Percentiles rank a stretch among this genome's conserved stretches.
phyloP scores from a whole-genome alignment of 2,113 vertebrate genomes.

The Athene noctua region DNA sequence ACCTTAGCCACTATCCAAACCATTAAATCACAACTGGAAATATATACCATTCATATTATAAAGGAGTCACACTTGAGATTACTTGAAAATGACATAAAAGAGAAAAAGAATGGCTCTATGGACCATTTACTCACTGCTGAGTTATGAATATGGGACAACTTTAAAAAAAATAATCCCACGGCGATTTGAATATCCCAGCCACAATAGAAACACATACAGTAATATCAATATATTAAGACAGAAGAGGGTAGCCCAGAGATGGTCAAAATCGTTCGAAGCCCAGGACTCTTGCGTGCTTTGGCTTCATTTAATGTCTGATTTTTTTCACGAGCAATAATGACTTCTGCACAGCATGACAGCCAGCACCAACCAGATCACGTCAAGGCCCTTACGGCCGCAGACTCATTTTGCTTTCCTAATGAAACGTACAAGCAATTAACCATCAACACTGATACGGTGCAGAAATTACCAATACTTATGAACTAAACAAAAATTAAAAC shows the following conservation, averaged over 20 bases:
- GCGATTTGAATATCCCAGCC: not conserved
- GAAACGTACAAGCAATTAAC: constrained; percentile 5
- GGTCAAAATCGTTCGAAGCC: not conserved
- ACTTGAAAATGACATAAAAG: constrained; percentile 5
- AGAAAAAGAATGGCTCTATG: not conserved
- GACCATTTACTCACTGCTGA: not conserved
- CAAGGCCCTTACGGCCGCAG: not conserved
- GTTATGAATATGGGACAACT: not conserved
- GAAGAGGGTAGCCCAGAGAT: not conserved
- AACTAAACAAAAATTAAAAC: constrained; percentile 4
- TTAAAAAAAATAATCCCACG: not conserved
- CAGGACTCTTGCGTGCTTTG: not conserved
- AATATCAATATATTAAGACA: not conserved
- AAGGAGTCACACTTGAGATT: constrained; percentile 47
- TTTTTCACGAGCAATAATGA: not conserved
- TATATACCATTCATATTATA: constrained; percentile 27
- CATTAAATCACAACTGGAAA: constrained; percentile 64
- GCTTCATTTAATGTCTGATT: not conserved
- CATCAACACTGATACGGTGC: not conserved
- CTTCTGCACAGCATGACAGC: not conserved
- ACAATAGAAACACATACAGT: not conserved
- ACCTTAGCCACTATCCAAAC: constrained; percentile 56
- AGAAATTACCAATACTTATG: constrained; percentile 17
- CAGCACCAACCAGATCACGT: not conserved
- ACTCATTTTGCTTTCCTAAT: constrained; percentile 16